A percentile compares a stretch with the other conserved stretches of the same genome.
These are phyloP conservation scores for Synergus japonicus DNA, from an alignment of 2,888 invertebrate species.

Conservation along the genomic window DNA sequence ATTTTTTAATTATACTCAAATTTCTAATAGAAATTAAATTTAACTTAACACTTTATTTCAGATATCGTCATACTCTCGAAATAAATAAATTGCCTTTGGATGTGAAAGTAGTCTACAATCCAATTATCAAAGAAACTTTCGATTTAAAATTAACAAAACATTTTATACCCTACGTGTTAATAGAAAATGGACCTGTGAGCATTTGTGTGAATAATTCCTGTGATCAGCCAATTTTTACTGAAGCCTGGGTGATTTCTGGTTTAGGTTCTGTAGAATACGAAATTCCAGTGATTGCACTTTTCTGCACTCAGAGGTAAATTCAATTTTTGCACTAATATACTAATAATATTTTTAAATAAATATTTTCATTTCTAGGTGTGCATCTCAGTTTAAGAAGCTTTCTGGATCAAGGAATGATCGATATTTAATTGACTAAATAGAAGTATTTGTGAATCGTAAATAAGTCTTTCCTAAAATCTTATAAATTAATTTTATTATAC, in stretches of 20 bases:
- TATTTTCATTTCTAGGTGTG: slow-evolving; percentile 62
- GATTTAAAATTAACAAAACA: slow-evolving; percentile 51
- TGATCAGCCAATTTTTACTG: slow-evolving; percentile 71
- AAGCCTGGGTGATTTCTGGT: slow-evolving; percentile 69
- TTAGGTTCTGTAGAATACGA: slow-evolving; percentile 54
- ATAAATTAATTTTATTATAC: slow-evolving; percentile 4
- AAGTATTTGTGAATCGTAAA: slow-evolving; percentile 44
- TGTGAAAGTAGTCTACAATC: slow-evolving; percentile 50
- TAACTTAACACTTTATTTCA: slow-evolving; percentile 47
- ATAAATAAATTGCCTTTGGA: slow-evolving; percentile 54
- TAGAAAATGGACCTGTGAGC: slow-evolving; percentile 69
- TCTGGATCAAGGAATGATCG: slow-evolving; percentile 59
- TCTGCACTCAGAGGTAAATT: slow-evolving; percentile 68
- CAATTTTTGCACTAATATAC: too few relatives aligned
- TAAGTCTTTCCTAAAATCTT: slow-evolving; percentile 14
- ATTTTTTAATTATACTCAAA: slow-evolving; percentile 29
- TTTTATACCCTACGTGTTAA: slow-evolving; percentile 61
- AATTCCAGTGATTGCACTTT: slow-evolving; percentile 64
- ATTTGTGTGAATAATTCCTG: slow-evolving; percentile 67
- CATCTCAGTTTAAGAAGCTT: slow-evolving; percentile 59
- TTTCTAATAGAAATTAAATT: too few relatives aligned
- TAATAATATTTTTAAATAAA: not conserved
- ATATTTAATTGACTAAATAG: slow-evolving; percentile 57
- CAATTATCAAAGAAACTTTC: slow-evolving; percentile 35
- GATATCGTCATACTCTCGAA: slow-evolving; percentile 63